phyloP scores from a whole-genome alignment of 2,888 invertebrate genomes.

The Hypercompe scribonia region DNA sequence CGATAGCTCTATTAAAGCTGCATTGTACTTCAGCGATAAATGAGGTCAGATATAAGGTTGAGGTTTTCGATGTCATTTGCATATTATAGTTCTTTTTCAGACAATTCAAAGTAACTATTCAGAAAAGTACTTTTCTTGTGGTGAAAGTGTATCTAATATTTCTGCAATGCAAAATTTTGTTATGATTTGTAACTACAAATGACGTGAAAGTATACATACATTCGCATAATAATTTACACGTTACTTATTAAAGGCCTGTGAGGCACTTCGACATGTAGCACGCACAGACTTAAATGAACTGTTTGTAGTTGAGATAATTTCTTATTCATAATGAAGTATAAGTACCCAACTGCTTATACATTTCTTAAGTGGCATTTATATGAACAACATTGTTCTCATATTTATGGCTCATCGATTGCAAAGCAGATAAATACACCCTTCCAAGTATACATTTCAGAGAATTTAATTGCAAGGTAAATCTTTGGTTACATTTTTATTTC shows the following conservation, averaged over 20 bases:
- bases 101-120: no score
- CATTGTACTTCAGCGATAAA: background rate
- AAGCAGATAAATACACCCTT: conserved; percentile 6
- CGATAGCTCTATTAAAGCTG: background rate
- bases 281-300: background rate
- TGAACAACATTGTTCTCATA: background rate
- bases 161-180: background rate
- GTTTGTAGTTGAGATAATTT: background rate
- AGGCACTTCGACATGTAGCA: background rate
- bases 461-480: background rate
- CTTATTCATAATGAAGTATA: background rate
- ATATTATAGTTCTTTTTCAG: background rate
- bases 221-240: no score
- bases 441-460: conserved; percentile 11
- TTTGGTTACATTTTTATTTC: background rate
- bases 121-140: background rate
- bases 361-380: background rate
- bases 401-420: conserved; percentile 7
- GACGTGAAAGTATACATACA: no score
- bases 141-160: background rate
- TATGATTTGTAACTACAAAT: no score
- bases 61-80: background rate
- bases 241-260: background rate
- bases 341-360: background rate
- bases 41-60: background rate